Evolutionary conservation across 2,888 invertebrate genomes (phyloP).

Genomic region (Stenichneumon culpator): DNA sequence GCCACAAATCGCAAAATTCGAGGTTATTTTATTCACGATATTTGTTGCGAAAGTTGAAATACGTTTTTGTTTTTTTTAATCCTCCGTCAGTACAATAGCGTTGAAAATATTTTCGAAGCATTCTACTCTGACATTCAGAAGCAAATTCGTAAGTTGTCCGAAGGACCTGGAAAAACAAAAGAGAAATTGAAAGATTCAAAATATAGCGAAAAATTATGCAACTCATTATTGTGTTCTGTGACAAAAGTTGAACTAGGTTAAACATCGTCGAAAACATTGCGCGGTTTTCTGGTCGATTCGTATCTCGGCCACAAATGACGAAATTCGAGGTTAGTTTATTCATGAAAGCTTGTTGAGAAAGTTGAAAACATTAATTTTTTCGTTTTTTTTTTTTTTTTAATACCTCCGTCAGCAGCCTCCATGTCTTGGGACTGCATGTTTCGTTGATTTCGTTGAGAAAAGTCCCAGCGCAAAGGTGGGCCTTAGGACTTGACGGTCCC

Average conservation of each 20-base stretch:
- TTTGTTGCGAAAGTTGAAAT: constrained; percentile 1
- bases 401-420: constrained; percentile 79
- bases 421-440: constrained; percentile 79
- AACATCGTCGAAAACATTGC: constrained; percentile 40
- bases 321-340: constrained; percentile 9
- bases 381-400: constrained; percentile 45
- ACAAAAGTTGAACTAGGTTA: constrained; percentile 39
- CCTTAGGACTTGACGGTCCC: constrained; percentile 49
- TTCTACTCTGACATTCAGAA: neutral
- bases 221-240: constrained; percentile 8
- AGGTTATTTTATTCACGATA: neutral
- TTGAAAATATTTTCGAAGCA: neutral
- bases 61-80: constrained; percentile 52
- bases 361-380: neutral
- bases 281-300: neutral
- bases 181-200: neutral
- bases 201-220: constrained; percentile 37
- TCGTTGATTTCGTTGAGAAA: constrained; percentile 55
- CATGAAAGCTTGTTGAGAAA: neutral
- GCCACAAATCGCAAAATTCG: neutral
- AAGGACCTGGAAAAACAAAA: neutral
- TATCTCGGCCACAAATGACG: neutral
- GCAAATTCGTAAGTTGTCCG: neutral
- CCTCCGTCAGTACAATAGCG: neutral
- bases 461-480: constrained; percentile 43